Evolutionary conservation across 2,888 invertebrate species (phyloP), one percentile per base, ranked within the genome.

Genomic region (Zhengitettix transpicula): DNA sequence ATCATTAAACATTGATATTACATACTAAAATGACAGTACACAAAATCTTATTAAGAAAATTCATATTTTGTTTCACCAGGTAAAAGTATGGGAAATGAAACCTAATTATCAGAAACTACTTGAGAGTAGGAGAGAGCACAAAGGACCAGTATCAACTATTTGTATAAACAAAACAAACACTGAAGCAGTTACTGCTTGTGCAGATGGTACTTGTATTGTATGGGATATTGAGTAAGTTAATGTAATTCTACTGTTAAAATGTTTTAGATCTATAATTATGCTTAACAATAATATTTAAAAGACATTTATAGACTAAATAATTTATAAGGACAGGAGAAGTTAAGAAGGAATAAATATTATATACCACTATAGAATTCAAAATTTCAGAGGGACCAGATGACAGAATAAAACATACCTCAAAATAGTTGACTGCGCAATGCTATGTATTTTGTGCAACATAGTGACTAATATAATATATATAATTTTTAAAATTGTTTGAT

Each of bases 121-220:
- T 66, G 84, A 82, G 55, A 84, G 88, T 10, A 74, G 96, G 63
- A 94, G 94, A 73, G 95, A 95, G 69, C 96, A 96, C 75, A 87
- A 90, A 69, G 91, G 89, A 11, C 85, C 89, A 0, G 86, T 95
- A 60, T 87, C 92, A 0, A 84, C 86, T 40, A 81, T 95, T 65
- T 83, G 87, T 64, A 82, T 94, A 60, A 86, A 87, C 41, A 79
- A 81, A 62, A 81, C 84, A 67, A 83, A 91, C 68, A 81, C 80
- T 0, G 89, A 91, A 72, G 89, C 92, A 0, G 87, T 92, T 15
- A 92, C 92, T 68, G 87, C 94, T 0, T 89, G 92, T 54, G 86
- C 86, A 0, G 96, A 96, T 73, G 95, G 96, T 12, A 89, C 92
- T 7, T 91, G 91, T 70, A 91, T 96, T 65, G 84, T 96, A 63